Conservation (phyloP, 2,888 invertebrate species). For the Neoscelio sp. region DNA sequence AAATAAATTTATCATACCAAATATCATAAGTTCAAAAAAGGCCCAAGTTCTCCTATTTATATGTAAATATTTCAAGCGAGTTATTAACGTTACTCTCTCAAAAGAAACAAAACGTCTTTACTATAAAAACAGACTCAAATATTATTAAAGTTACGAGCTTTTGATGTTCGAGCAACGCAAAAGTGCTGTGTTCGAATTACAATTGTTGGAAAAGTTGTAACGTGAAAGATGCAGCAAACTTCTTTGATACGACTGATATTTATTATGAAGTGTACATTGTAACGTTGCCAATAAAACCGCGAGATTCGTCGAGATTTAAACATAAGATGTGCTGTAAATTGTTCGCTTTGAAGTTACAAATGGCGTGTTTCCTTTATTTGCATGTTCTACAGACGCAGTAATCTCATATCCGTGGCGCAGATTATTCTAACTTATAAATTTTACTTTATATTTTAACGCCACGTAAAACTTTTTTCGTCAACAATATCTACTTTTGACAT, state of each 20-base stretch:
- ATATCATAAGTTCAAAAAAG: too few species aligned
- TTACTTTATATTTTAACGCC: slow-evolving; percentile 29
- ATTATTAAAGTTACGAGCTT: slow-evolving; percentile 46
- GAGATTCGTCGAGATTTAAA: slow-evolving; percentile 58
- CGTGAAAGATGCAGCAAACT: slow-evolving; percentile 15
- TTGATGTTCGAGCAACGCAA: slow-evolving; percentile 16
- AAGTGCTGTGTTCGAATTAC: slow-evolving; percentile 37
- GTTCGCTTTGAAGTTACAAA: slow-evolving; percentile 56
- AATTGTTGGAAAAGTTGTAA: slow-evolving; percentile 46
- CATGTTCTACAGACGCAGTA: slow-evolving; percentile 40
- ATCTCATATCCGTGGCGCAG: slow-evolving; percentile 11
- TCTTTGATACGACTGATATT: slow-evolving; percentile 52
- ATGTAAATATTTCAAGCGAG: too few species aligned
- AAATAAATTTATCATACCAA: slow-evolving; percentile 41
- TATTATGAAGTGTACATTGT: slow-evolving; percentile 54
- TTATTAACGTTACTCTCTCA: slow-evolving; percentile 11
- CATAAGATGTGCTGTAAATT: slow-evolving; percentile 48
- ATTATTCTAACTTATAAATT: slow-evolving; percentile 52
- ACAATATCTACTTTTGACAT: not conserved
- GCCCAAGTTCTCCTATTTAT: too few species aligned
- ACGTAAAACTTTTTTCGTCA: slow-evolving; percentile 10
- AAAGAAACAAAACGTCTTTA: slow-evolving; percentile 24
- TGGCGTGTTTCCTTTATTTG: slow-evolving; percentile 54
- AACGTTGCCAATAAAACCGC: slow-evolving; percentile 56
- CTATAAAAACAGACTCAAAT: slow-evolving; percentile 19